phyloP scores from a whole-genome alignment of 2,113 vertebrate species.

The Lepus americanus region DNA sequence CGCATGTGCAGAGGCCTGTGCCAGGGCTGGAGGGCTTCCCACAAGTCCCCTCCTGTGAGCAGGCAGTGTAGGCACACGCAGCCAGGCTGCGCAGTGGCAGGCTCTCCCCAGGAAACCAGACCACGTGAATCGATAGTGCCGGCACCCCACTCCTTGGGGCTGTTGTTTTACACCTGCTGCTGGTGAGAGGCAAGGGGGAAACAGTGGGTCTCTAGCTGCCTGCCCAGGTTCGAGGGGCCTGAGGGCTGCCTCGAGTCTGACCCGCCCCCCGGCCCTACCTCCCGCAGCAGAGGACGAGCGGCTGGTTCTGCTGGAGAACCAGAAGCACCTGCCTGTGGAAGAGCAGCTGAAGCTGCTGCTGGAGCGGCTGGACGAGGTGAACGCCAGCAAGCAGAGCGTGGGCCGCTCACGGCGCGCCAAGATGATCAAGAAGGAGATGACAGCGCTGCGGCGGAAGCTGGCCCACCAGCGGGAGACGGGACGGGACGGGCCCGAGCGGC shows the following conservation, averaged over 20 bases:
- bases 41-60: constrained; percentile 26
- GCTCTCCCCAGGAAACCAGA: constrained; percentile 34
- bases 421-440: constrained; percentile 98
- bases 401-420: constrained; percentile 96
- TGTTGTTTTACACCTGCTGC: constrained; percentile 9
- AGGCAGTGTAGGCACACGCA: constrained; percentile 67
- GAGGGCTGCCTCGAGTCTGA: constrained; percentile 43
- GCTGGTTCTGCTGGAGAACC: constrained; percentile 92
- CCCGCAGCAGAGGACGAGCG: constrained; percentile 89
- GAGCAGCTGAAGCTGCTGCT: constrained; percentile 97
- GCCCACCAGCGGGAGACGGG: constrained; percentile 94
- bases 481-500: constrained; percentile 88
- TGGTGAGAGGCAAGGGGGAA: constrained; percentile 1
- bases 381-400: constrained; percentile 95
- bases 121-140: not conserved
- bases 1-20: constrained; percentile 1
- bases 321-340: constrained; percentile 94
- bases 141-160: not conserved
- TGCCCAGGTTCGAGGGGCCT: constrained; percentile 59
- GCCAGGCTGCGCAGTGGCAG: constrained; percentile 55
- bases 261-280: constrained; percentile 11
- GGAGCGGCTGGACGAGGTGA: constrained; percentile 93
- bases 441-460: constrained; percentile 95
- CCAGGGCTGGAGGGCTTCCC: constrained; percentile 54
- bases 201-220: constrained; percentile 46